Conservation (phyloP, 2,797 vertebrate genomes). For the Sciaenops ocellatus region DNA sequence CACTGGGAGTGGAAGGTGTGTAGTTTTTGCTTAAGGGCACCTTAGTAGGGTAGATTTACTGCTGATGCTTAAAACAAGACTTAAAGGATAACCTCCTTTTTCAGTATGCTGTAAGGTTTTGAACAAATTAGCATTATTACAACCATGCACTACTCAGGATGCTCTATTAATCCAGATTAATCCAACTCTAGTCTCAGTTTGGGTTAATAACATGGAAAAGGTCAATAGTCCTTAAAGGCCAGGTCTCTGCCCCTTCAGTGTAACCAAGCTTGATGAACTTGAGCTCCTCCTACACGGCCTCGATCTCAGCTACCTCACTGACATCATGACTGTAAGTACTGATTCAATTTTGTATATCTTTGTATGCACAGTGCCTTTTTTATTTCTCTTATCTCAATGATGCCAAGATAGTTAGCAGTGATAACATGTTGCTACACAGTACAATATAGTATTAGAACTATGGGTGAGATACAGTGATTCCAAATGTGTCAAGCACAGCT, state of each 20-base stretch:
- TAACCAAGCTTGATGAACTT: slow-evolving; percentile 84
- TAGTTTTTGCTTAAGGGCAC: slow-evolving; percentile 6
- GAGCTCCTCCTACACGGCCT: slow-evolving; percentile 93
- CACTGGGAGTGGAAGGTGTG: background rate
- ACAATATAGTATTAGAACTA: background rate
- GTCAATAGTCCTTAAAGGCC: background rate
- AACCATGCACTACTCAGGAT: too few species aligned
- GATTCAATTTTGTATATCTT: background rate
- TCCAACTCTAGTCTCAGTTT: background rate
- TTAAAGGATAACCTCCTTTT: background rate
- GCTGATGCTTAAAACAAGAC: background rate
- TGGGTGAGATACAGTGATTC: slow-evolving; percentile 39
- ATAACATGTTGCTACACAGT: slow-evolving; percentile 5
- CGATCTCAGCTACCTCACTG: slow-evolving; percentile 87
- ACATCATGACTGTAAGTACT: slow-evolving; percentile 83
- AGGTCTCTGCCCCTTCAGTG: slow-evolving; percentile 77
- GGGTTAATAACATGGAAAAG: background rate
- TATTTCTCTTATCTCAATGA: background rate
- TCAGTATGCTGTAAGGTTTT: background rate
- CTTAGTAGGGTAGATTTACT: background rate
- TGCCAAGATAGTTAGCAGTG: background rate
- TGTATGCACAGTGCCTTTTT: background rate
- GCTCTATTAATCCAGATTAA: background rate
- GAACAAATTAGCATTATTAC: background rate
- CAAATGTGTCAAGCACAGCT: slow-evolving; percentile 45